These are phyloP conservation scores for Sinotaia quadrata DNA, from an alignment of 2,888 invertebrate species.

Conservation along the genomic window DNA sequence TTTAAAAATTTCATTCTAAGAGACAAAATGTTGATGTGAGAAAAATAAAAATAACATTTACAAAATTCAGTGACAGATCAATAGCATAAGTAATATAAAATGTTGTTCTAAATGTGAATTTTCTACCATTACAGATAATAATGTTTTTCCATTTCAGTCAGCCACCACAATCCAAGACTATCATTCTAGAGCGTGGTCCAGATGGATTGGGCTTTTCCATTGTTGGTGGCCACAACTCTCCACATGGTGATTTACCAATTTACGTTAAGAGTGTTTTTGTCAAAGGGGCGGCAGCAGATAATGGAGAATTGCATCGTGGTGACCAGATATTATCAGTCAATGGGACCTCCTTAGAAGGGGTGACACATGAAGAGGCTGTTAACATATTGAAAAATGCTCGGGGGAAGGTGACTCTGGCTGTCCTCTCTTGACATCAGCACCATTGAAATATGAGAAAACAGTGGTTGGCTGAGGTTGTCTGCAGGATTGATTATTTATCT, in stretches of 20 bases:
- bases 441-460: slow-evolving; percentile 14
- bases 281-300: slow-evolving; percentile 86
- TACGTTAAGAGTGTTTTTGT: slow-evolving; percentile 75
- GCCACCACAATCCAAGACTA: slow-evolving; percentile 64
- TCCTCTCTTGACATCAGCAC: slow-evolving; percentile 65
- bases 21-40: no score
- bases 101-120: no score
- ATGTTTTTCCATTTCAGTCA: slow-evolving; percentile 41
- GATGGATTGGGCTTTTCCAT: slow-evolving; percentile 77
- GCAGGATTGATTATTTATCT: background rate
- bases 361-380: slow-evolving; percentile 85
- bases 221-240: slow-evolving; percentile 75
- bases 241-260: slow-evolving; percentile 76
- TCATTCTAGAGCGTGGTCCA: slow-evolving; percentile 74
- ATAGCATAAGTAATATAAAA: no score
- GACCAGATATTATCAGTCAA: slow-evolving; percentile 93
- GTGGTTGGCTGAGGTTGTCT: background rate
- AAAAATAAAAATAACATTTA: no score
- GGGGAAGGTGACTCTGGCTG: slow-evolving; percentile 74
- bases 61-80: no score
- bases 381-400: slow-evolving; percentile 83
- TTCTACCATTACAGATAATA: no score
- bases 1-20: no score
- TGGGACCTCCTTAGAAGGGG: slow-evolving; percentile 80
- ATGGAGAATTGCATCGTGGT: slow-evolving; percentile 91